Evolutionary conservation across 2,113 vertebrate genomes (phyloP).

Genomic region (Nycticebus coucang): DNA sequence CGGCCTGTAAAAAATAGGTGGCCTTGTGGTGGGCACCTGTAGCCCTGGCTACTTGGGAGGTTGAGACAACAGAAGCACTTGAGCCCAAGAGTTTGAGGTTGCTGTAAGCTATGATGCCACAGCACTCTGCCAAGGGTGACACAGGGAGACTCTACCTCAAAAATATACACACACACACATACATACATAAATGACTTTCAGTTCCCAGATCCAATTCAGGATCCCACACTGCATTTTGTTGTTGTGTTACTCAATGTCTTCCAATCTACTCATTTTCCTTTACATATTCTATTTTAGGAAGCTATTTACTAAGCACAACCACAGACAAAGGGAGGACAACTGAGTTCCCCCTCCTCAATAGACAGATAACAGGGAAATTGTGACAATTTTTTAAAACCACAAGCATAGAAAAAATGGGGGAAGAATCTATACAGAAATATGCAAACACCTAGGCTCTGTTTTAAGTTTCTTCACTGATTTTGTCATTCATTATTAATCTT

Average conservation of each 20-base stretch:
- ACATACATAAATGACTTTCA: too few relatives aligned
- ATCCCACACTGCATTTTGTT: neutral
- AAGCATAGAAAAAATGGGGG: neutral
- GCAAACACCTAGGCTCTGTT: neutral
- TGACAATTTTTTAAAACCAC: neutral
- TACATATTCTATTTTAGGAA: neutral
- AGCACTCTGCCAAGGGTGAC: too few relatives aligned
- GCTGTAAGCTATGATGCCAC: too few relatives aligned
- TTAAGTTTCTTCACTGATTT: neutral
- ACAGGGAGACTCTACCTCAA: too few relatives aligned
- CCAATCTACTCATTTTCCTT: neutral
- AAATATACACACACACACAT: too few relatives aligned
- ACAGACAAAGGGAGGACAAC: neutral
- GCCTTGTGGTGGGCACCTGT: too few relatives aligned
- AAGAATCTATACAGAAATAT: neutral
- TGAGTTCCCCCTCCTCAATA: neutral
- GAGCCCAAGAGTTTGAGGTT: too few relatives aligned
- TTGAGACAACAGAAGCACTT: too few relatives aligned
- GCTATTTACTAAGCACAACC: neutral
- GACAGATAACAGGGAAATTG: too few relatives aligned
- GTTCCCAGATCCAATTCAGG: neutral
- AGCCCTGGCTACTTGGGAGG: too few relatives aligned
- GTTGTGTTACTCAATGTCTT: neutral
- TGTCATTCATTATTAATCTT: neutral
- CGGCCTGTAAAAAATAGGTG: too few relatives aligned